Conservation (phyloP, 2,888 invertebrate genomes). For the Phymatocera aterrima region DNA sequence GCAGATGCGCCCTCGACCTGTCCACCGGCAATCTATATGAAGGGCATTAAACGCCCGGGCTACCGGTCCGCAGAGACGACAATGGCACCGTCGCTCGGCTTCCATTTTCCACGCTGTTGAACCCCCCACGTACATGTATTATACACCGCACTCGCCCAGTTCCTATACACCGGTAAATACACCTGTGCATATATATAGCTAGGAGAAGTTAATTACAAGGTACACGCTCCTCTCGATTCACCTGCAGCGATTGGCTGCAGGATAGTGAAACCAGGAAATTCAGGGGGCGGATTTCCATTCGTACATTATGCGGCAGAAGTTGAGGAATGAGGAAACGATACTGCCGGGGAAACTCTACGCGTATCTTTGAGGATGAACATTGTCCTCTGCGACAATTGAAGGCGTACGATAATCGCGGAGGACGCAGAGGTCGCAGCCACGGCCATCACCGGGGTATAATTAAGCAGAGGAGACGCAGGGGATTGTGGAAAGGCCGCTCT, state of each 20-base stretch:
- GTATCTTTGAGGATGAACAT: neutral
- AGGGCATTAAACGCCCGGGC: slow-evolving; percentile 56
- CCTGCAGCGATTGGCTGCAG: neutral
- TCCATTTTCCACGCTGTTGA: slow-evolving; percentile 40
- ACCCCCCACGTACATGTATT: slow-evolving; percentile 6
- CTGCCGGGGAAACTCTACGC: too few relatives aligned
- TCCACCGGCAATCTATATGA: slow-evolving; percentile 61
- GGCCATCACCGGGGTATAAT: slow-evolving; percentile 62
- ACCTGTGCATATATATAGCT: slow-evolving; percentile 11
- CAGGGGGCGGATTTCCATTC: neutral
- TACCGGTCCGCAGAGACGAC: slow-evolving; percentile 39
- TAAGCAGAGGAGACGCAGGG: slow-evolving; percentile 56
- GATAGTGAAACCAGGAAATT: neutral
- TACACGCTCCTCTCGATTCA: slow-evolving; percentile 3
- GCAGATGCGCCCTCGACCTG: slow-evolving; percentile 66
- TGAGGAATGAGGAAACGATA: neutral
- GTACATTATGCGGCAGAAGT: neutral
- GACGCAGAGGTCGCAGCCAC: neutral
- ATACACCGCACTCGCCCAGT: neutral
- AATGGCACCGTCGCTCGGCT: slow-evolving; percentile 29
- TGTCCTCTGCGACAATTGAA: neutral
- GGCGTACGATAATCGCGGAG: slow-evolving; percentile 16
- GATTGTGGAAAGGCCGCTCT: slow-evolving; percentile 68
- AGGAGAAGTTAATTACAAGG: slow-evolving; percentile 34
- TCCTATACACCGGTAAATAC: neutral